These are phyloP conservation scores for Therioaphis trifolii DNA, from an alignment of 2,888 invertebrate species.

Conservation along the genomic window DNA sequence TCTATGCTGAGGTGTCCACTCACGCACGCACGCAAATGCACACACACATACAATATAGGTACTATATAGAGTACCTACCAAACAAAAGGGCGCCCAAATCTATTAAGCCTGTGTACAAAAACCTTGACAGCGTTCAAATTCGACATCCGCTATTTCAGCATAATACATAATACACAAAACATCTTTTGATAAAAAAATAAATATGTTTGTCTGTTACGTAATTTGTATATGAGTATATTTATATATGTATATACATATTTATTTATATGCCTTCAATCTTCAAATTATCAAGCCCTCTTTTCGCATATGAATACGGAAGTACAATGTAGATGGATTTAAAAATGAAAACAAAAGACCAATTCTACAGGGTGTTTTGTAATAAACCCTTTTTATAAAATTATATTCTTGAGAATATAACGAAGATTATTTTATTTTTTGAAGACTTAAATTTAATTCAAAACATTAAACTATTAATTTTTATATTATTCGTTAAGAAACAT, in stretches of 20 bases:
- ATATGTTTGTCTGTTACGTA: slow-evolving; percentile 1
- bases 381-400: not conserved
- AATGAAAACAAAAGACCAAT: not conserved
- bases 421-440: no score
- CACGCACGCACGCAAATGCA: no score
- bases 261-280: not conserved
- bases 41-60: no score
- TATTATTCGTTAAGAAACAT: no score
- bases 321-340: not conserved
- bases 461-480: no score
- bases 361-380: not conserved
- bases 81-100: slow-evolving; percentile 17
- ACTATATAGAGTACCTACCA: not conserved
- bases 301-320: not conserved
- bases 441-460: no score
- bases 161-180: not conserved
- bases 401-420: no score
- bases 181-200: slow-evolving; percentile 19
- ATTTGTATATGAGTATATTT: not conserved
- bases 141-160: slow-evolving; percentile 8
- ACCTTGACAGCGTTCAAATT: not conserved
- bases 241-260: no score
- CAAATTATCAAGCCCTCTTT: not conserved
- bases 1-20: not conserved
- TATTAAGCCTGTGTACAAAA: not conserved